Conservation (phyloP, 1,140 invertebrate genomes). For the Papilio helenus region DNA sequence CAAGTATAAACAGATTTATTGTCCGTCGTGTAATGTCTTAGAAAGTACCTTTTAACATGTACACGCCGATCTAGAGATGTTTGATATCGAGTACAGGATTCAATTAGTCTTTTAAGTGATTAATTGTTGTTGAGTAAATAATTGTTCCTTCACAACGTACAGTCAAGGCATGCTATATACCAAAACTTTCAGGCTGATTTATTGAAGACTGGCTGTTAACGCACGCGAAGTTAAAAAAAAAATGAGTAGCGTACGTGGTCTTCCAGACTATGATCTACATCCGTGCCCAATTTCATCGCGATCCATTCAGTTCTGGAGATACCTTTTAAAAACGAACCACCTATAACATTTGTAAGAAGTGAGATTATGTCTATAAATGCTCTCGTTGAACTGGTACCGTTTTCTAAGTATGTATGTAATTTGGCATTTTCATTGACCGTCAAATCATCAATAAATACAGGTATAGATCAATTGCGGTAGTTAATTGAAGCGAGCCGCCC, state of each 20-base stretch:
- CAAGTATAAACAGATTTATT: slow-evolving; percentile 14
- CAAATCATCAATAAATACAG: not conserved
- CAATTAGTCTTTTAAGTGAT: not conserved
- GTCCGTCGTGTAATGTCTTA: not conserved
- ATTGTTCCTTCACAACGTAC: not conserved
- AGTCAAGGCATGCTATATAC: too few relatives aligned
- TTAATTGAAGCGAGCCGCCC: slow-evolving; percentile 9
- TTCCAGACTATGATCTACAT: too few relatives aligned
- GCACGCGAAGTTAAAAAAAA: too few relatives aligned
- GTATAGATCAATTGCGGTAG: slow-evolving; percentile 21
- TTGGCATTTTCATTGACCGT: slow-evolving; percentile 13
- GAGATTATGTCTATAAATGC: too few relatives aligned
- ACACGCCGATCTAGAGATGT: not conserved
- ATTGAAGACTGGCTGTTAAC: too few relatives aligned
- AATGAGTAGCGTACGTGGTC: too few relatives aligned
- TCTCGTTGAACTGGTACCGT: too few relatives aligned
- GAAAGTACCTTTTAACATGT: slow-evolving; percentile 6
- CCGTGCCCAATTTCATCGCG: too few relatives aligned
- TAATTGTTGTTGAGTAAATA: not conserved
- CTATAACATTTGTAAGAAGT: too few relatives aligned
- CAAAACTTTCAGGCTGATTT: too few relatives aligned
- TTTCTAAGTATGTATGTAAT: not conserved
- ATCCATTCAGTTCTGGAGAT: too few relatives aligned
- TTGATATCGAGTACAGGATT: not conserved
- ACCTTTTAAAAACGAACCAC: too few relatives aligned